A percentile compares a stretch with the other conserved stretches of the same genome.
These are phyloP conservation scores for Platanista minor DNA, from an alignment of 2,113 vertebrate species.

Conservation along the genomic window DNA sequence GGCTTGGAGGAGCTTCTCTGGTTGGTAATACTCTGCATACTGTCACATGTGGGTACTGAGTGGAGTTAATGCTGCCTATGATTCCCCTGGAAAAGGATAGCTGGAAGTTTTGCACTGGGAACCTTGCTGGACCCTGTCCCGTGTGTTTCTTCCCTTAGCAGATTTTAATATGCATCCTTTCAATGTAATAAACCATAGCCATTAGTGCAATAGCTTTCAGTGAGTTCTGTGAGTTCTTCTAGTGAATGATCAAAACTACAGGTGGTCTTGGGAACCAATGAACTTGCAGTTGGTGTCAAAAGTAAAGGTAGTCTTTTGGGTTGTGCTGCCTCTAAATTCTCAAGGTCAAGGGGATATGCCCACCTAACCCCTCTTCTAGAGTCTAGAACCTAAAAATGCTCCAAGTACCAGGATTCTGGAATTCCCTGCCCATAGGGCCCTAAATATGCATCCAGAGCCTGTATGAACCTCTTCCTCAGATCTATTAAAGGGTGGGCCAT, in stretches of 20 bases:
- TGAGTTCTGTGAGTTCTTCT: neutral
- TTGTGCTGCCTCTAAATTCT: neutral
- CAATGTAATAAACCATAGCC: neutral
- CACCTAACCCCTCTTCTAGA: neutral
- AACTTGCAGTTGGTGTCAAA: neutral
- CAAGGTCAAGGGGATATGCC: neutral
- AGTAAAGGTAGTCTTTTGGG: neutral
- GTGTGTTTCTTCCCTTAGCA: neutral
- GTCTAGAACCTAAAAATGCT: neutral
- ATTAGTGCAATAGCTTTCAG: neutral
- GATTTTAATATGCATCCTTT: neutral
- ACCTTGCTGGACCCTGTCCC: neutral
- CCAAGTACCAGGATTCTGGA: neutral
- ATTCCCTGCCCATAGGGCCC: neutral
- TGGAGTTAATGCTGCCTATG: neutral
- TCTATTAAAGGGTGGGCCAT: neutral
- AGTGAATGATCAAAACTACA: neutral
- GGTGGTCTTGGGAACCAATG: neutral
- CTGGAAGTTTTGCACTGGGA: neutral
- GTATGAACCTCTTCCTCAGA: neutral
- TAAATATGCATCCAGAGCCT: neutral
- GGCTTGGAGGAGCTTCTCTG: neutral
- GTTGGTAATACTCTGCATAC: neutral
- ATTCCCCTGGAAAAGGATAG: neutral
- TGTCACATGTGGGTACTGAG: neutral